phyloP scores from a whole-genome alignment of 2,113 vertebrate species.

The Heterotis niloticus region DNA sequence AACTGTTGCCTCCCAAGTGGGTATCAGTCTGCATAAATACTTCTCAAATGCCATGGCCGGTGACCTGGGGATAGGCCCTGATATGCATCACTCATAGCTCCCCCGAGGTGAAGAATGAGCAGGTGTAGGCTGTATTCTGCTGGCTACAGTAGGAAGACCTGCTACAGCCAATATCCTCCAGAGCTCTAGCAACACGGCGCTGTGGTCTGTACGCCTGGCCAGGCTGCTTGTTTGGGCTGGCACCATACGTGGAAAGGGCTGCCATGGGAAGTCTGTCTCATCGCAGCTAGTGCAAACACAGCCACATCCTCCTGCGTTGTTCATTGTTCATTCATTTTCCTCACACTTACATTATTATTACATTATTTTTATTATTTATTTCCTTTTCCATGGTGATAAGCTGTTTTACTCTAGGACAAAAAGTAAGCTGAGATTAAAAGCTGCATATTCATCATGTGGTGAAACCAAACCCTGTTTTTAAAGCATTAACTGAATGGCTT shows the following conservation, averaged over 20 bases:
- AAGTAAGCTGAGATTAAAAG: not conserved
- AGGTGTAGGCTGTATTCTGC: not conserved
- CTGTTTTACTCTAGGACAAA: not conserved
- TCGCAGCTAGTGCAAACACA: not conserved
- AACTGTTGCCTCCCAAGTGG: too few relatives aligned
- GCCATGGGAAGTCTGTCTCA: not conserved
- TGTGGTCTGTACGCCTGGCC: not conserved
- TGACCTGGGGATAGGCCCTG: not conserved
- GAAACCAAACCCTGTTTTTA: not conserved
- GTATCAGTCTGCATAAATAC: too few relatives aligned
- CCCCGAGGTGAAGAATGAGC: not conserved
- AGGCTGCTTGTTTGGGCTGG: constrained; percentile 2
- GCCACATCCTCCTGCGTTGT: not conserved
- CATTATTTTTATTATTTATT: too few relatives aligned
- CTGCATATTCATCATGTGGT: not conserved
- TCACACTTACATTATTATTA: too few relatives aligned
- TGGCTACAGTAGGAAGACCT: not conserved
- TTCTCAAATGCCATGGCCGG: not conserved
- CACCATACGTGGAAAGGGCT: constrained; percentile 1
- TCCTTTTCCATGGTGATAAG: not conserved
- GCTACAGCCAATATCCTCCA: not conserved
- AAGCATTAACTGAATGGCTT: not conserved
- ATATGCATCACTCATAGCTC: not conserved
- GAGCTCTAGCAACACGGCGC: not conserved
- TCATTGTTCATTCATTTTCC: not conserved